Conservation (phyloP, 1,140 invertebrate genomes). For the Thrips palmi region DNA sequence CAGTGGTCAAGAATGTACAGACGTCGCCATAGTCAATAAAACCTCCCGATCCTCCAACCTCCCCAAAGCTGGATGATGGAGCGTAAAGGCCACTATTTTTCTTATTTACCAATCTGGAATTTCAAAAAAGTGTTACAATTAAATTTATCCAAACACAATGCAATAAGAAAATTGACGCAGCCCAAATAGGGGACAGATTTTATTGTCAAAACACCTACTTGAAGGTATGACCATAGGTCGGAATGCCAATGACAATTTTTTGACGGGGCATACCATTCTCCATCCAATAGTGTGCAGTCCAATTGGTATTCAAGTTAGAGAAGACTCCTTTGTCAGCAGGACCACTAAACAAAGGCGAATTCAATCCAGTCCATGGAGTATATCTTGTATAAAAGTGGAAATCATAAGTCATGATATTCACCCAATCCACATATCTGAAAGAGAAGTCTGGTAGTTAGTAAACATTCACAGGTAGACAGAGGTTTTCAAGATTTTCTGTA, state of each 20-base stretch:
- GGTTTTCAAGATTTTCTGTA: no score
- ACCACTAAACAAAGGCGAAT: conserved; percentile 52
- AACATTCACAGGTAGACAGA: no score
- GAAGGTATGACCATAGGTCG: conserved; percentile 76
- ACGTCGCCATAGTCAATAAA: conserved; percentile 49
- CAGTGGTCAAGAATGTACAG: conserved; percentile 40
- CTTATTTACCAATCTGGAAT: conserved; percentile 40
- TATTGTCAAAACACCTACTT: conserved; percentile 25
- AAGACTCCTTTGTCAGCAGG: conserved; percentile 41
- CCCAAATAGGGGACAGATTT: neutral
- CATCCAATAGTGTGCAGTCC: conserved; percentile 62
- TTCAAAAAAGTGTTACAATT: neutral
- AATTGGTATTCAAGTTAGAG: conserved; percentile 61
- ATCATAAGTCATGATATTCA: conserved; percentile 82
- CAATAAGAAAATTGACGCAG: conserved; percentile 2
- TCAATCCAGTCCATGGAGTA: conserved; percentile 64
- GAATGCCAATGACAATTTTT: conserved; percentile 76
- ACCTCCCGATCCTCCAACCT: conserved; percentile 41
- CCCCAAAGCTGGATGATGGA: conserved; percentile 46
- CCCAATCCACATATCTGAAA: conserved; percentile 54
- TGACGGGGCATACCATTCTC: conserved; percentile 55
- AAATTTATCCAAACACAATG: conserved; percentile 4
- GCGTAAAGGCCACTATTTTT: conserved; percentile 44
- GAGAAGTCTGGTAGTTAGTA: no score
- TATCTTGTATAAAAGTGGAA: conserved; percentile 59